Evolutionary conservation across 2,888 invertebrate genomes (phyloP).

Genomic region (Rhagonycha fulva): DNA sequence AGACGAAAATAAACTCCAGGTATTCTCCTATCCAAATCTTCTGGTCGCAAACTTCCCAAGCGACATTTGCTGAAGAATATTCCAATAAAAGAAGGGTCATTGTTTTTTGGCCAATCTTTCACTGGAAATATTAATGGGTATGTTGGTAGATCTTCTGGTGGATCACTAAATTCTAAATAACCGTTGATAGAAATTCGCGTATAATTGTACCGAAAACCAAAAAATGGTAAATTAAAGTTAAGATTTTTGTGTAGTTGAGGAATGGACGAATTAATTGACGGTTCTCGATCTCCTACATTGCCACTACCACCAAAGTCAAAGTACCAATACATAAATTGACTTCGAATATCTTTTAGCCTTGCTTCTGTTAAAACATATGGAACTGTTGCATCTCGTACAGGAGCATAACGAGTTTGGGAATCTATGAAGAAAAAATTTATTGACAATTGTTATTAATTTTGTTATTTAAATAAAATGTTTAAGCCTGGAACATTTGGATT

Average conservation of each 20-base stretch:
- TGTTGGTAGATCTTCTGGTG: slow-evolving; percentile 78
- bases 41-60: slow-evolving; percentile 71
- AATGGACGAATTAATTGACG: slow-evolving; percentile 79
- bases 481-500: too few species aligned
- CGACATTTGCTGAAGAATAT: slow-evolving; percentile 91
- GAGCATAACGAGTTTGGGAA: slow-evolving; percentile 51
- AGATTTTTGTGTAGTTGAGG: slow-evolving; percentile 89
- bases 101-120: slow-evolving; percentile 82
- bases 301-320: slow-evolving; percentile 77
- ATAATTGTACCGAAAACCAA: slow-evolving; percentile 89
- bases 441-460: background rate
- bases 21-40: slow-evolving; percentile 74
- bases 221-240: slow-evolving; percentile 92
- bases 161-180: slow-evolving; percentile 81
- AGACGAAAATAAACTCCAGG: slow-evolving; percentile 83
- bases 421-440: background rate
- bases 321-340: slow-evolving; percentile 84
- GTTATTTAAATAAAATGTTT: background rate
- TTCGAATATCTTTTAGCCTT: slow-evolving; percentile 73
- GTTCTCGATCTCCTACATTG: slow-evolving; percentile 79
- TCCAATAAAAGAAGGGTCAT: slow-evolving; percentile 92
- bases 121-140: slow-evolving; percentile 88
- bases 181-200: slow-evolving; percentile 71
- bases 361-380: slow-evolving; percentile 68
- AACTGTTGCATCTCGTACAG: slow-evolving; percentile 58